Conservation (phyloP, 2,113 vertebrate genomes). For the Salminus brasiliensis region DNA sequence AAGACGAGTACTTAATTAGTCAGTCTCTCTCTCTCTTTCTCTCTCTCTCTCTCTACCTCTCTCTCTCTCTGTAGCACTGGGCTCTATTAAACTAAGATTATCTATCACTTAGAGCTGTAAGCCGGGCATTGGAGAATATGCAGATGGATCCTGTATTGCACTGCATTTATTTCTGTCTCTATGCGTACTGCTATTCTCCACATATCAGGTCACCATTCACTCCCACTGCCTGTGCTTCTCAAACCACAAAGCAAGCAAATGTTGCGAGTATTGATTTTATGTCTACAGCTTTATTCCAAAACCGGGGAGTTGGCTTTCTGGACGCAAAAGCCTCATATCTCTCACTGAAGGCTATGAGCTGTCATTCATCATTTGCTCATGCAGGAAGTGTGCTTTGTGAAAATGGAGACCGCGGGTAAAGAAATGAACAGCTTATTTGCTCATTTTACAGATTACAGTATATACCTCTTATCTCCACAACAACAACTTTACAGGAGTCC, state of each 20-base stretch:
- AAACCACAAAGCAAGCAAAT: not conserved
- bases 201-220: not conserved
- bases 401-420: not conserved
- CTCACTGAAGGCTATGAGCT: not conserved
- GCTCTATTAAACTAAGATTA: conserved; percentile 28
- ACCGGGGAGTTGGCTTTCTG: not conserved
- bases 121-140: not conserved
- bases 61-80: conserved; percentile 6
- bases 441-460: not conserved
- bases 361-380: not conserved
- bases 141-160: not conserved
- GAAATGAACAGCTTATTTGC: not conserved
- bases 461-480: too few relatives aligned
- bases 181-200: not conserved
- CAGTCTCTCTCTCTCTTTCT: conserved; percentile 41
- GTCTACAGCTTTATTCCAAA: not conserved
- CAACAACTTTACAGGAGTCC: too few relatives aligned
- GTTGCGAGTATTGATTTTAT: not conserved
- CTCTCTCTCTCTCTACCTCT: not conserved
- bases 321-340: not conserved
- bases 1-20: conserved; percentile 73
- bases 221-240: not conserved
- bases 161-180: not conserved
- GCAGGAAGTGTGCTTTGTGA: not conserved
- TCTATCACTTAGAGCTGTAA: conserved; percentile 41